Conservation (phyloP, 2,797 vertebrate genomes). For the Pantherophis alleghaniensis region DNA sequence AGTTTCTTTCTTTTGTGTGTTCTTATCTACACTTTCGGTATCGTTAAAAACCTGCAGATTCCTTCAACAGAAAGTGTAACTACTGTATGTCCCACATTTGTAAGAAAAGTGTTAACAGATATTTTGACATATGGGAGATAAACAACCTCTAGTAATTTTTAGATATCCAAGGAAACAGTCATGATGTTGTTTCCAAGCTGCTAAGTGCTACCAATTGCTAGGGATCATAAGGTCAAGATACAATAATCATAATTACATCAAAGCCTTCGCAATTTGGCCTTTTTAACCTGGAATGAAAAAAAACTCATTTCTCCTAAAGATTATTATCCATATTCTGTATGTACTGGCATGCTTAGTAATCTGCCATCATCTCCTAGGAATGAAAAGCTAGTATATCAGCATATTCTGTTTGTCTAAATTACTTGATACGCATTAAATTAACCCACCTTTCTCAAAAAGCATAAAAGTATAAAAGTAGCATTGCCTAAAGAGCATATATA, state of each 20-base stretch:
- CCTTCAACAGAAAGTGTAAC: neutral
- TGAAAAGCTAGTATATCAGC: conserved; percentile 2
- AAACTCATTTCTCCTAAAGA: neutral
- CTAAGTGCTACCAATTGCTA: neutral
- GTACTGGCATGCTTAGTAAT: neutral
- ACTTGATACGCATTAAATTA: conserved; percentile 18
- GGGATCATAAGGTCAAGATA: neutral
- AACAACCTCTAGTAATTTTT: neutral
- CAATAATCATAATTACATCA: neutral
- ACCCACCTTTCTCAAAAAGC: conserved; percentile 13
- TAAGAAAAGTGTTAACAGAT: neutral
- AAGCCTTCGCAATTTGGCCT: neutral
- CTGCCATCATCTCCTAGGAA: neutral
- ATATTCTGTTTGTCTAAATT: neutral
- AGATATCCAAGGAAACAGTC: neutral
- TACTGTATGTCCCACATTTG: neutral
- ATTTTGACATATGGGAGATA: neutral
- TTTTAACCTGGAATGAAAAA: neutral
- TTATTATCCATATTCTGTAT: neutral
- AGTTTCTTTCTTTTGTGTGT: neutral
- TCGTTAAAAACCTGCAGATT: neutral
- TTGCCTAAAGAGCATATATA: conserved; percentile 8
- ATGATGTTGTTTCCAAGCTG: neutral
- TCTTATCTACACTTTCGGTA: neutral
- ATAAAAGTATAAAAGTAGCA: neutral